Evolutionary conservation across 2,888 invertebrate species (phyloP).

Genomic region (Muschampia plurimacula): DNA sequence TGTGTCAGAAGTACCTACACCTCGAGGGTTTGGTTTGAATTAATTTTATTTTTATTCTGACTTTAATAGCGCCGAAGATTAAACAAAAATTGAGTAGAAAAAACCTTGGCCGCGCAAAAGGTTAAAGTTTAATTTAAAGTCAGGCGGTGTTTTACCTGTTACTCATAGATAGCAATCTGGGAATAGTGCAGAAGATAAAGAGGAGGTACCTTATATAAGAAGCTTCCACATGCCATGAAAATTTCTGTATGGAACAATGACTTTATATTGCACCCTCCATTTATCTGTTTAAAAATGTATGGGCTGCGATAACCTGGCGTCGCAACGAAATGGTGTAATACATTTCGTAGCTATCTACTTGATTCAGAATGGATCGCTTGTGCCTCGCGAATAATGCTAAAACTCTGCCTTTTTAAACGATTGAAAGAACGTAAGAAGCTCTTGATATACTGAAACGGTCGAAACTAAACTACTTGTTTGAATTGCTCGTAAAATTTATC

Average conservation of each 20-base stretch:
- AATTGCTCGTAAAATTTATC: not conserved
- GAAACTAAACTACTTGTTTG: not conserved
- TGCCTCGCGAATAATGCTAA: constrained; percentile 44
- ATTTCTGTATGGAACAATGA: constrained; percentile 48
- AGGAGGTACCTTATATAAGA: constrained; percentile 27
- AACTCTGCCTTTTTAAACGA: constrained; percentile 35
- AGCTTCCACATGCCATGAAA: constrained; percentile 40
- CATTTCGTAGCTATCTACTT: constrained; percentile 64
- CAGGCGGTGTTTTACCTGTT: constrained; percentile 27
- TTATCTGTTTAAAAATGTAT: constrained; percentile 68
- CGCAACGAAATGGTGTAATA: constrained; percentile 68
- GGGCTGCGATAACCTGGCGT: constrained; percentile 63
- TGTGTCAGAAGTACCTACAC: constrained; percentile 5
- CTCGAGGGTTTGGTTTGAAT: constrained; percentile 13
- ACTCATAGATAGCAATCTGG: constrained; percentile 28
- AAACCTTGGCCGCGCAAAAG: constrained; percentile 14
- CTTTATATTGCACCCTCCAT: constrained; percentile 57
- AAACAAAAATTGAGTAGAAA: constrained; percentile 15
- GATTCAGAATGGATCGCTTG: constrained; percentile 58
- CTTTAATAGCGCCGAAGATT: constrained; percentile 15
- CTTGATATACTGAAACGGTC: not conserved
- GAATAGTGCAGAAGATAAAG: constrained; percentile 19
- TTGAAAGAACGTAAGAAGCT: constrained; percentile 17
- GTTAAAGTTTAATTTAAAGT: constrained; percentile 36
- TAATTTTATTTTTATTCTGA: constrained; percentile 25